phyloP scores from a whole-genome alignment of 2,888 invertebrate genomes.

The Brassicogethes aeneus region DNA sequence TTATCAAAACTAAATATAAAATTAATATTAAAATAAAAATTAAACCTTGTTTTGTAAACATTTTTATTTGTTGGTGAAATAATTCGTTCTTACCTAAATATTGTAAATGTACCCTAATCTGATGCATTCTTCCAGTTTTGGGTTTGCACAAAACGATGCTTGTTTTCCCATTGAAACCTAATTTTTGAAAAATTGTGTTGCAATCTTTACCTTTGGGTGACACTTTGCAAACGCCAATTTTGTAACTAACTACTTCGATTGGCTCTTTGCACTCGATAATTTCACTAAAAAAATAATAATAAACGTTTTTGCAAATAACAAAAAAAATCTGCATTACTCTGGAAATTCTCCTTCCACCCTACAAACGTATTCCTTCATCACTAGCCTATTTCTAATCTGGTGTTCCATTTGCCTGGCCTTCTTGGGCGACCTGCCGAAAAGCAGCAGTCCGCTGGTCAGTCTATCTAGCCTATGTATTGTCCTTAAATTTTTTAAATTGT shows the following conservation, averaged over 20 bases:
- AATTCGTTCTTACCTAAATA: slow-evolving; percentile 77
- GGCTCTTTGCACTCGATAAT: slow-evolving; percentile 81
- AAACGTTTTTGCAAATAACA: background rate
- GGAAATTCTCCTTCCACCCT: slow-evolving; percentile 91
- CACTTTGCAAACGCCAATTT: slow-evolving; percentile 93
- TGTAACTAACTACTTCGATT: slow-evolving; percentile 88
- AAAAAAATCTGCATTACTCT: slow-evolving; percentile 48
- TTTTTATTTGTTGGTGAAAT: too few species aligned
- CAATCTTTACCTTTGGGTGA: slow-evolving; percentile 89
- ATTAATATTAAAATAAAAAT: too few species aligned
- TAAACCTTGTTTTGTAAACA: too few species aligned
- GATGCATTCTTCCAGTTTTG: slow-evolving; percentile 96
- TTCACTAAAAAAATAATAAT: slow-evolving; percentile 46
- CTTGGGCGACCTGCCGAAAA: slow-evolving; percentile 89
- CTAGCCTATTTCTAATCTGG: slow-evolving; percentile 84
- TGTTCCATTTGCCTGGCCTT: slow-evolving; percentile 93
- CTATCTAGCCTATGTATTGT: slow-evolving; percentile 95
- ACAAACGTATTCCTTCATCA: slow-evolving; percentile 92
- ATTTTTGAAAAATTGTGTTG: slow-evolving; percentile 79
- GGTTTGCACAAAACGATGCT: slow-evolving; percentile 93
- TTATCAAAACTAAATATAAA: too few species aligned
- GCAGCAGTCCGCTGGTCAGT: slow-evolving; percentile 83
- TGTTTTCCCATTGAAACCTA: slow-evolving; percentile 81
- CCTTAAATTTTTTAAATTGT: slow-evolving; percentile 85
- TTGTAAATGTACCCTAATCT: slow-evolving; percentile 96